These are phyloP conservation scores for Amblyraja radiata DNA, from an alignment of 2,797 vertebrate species.

Conservation along the genomic window DNA sequence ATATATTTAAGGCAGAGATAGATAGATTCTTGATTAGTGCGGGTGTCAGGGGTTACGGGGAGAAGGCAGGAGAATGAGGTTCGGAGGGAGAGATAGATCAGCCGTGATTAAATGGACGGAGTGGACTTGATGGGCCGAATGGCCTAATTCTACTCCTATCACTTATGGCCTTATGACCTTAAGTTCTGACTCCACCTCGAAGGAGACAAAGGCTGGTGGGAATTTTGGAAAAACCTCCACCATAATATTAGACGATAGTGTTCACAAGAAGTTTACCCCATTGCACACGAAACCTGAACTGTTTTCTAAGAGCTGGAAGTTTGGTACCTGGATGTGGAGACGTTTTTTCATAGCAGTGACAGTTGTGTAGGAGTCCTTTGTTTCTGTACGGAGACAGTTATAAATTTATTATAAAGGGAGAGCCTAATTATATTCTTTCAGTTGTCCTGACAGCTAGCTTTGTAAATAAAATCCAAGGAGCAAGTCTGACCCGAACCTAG, in stretches of 20 bases:
- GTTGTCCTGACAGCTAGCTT: background rate
- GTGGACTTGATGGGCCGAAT: too few relatives aligned
- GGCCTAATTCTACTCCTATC: too few relatives aligned
- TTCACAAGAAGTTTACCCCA: background rate
- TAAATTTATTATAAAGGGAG: background rate
- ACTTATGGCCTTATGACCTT: too few relatives aligned
- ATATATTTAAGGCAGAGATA: too few relatives aligned
- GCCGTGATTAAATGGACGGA: too few relatives aligned
- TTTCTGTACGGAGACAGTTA: background rate
- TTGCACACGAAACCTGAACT: background rate
- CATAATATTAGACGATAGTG: background rate
- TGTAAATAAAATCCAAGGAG: background rate
- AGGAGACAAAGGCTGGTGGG: background rate
- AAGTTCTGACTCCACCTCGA: background rate
- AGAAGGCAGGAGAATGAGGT: too few relatives aligned
- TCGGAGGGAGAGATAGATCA: too few relatives aligned
- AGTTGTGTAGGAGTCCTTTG: background rate
- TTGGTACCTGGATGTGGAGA: background rate
- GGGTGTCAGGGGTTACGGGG: background rate
- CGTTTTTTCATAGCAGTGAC: background rate
- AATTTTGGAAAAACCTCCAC: background rate
- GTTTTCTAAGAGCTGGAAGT: background rate
- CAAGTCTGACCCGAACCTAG: background rate
- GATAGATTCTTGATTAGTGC: too few relatives aligned
- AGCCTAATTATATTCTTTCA: conserved; percentile 2